Percentiles rank a stretch among this genome's conserved stretches.
phyloP scores from a whole-genome alignment of 1,140 invertebrate species.

The Caenorhabditis briggsae region DNA sequence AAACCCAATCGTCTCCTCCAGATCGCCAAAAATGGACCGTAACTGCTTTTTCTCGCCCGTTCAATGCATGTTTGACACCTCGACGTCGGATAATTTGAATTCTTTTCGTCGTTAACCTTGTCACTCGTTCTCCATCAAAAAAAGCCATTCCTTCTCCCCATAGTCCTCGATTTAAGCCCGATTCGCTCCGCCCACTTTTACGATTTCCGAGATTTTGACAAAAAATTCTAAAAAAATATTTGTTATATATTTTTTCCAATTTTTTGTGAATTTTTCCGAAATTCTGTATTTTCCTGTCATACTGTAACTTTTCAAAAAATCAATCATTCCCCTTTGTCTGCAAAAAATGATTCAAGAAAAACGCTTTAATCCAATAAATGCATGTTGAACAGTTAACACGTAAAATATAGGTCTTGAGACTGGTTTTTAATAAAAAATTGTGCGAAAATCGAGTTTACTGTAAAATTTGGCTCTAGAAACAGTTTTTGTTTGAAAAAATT shows the following conservation, averaged over 20 bases:
- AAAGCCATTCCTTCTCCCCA: neutral
- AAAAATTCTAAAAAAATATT: neutral
- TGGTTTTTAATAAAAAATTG: too few species aligned
- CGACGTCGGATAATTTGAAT: neutral
- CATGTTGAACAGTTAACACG: slow-evolving; percentile 4
- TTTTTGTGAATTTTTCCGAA: too few species aligned
- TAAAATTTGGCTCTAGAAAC: too few species aligned
- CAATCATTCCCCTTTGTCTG: neutral
- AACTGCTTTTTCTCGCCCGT: slow-evolving; percentile 50
- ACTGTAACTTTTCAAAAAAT: too few species aligned
- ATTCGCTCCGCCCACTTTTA: neutral
- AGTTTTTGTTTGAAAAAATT: too few species aligned
- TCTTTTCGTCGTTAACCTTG: slow-evolving; percentile 33
- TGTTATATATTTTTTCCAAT: too few species aligned
- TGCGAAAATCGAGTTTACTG: too few species aligned
- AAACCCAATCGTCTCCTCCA: slow-evolving; percentile 26
- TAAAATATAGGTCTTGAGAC: neutral
- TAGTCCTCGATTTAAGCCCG: neutral
- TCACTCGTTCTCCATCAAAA: neutral
- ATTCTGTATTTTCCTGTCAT: too few species aligned
- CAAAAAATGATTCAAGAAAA: neutral
- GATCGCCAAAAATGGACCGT: slow-evolving; percentile 23
- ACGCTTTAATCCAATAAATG: neutral
- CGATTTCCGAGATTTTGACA: neutral
- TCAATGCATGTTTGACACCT: slow-evolving; percentile 43